phyloP scores from a whole-genome alignment of 2,888 invertebrate species.

The Chouioia cunea region DNA sequence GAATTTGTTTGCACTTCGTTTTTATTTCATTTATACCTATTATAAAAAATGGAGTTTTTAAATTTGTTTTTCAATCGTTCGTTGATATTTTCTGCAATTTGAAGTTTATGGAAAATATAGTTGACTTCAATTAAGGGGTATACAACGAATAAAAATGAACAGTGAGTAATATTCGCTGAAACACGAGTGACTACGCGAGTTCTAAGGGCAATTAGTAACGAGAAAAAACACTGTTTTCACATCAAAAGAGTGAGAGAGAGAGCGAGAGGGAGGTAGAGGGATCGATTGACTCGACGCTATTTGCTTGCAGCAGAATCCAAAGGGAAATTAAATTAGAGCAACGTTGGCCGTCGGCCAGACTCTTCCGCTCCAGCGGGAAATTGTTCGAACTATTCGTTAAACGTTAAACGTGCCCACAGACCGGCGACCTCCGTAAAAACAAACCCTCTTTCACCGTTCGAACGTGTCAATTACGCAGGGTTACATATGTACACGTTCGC shows the following conservation, averaged over 20 bases:
- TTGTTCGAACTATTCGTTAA: slow-evolving; percentile 47
- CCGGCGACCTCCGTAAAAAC: slow-evolving; percentile 13
- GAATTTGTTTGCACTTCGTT: too few species aligned
- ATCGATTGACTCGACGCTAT: not conserved
- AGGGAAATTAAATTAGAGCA: slow-evolving; percentile 50
- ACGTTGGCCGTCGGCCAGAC: slow-evolving; percentile 50
- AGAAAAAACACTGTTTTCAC: too few species aligned
- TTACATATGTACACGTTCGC: not conserved
- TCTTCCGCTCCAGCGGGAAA: slow-evolving; percentile 39
- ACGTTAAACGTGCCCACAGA: slow-evolving; percentile 26
- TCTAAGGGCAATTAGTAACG: too few species aligned
- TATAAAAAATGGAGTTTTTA: too few species aligned
- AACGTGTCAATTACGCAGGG: slow-evolving; percentile 35
- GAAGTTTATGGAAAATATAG: too few species aligned
- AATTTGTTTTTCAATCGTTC: too few species aligned
- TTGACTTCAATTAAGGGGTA: too few species aligned
- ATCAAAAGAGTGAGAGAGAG: slow-evolving; percentile 5
- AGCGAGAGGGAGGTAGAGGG: not conserved
- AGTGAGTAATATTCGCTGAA: too few species aligned
- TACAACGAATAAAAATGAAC: too few species aligned
- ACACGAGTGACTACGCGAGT: too few species aligned
- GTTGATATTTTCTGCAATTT: too few species aligned
- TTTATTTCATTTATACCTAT: too few species aligned
- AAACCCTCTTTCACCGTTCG: slow-evolving; percentile 9
- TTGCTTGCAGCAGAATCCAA: slow-evolving; percentile 29